Evolutionary conservation across 1,140 invertebrate species (phyloP).

Genomic region (Wasmannia auropunctata): DNA sequence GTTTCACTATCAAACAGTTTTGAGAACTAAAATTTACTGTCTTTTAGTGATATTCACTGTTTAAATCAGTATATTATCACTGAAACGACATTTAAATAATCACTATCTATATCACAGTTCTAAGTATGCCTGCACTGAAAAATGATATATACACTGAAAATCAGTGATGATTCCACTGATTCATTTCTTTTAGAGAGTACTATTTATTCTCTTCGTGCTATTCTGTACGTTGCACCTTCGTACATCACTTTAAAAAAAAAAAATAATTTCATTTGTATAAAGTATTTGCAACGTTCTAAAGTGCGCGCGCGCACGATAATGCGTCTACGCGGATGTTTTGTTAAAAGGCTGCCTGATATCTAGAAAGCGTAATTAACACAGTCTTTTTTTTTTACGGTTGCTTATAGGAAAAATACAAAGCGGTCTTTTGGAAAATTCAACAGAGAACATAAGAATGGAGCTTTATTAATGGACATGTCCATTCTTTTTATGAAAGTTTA

Average conservation of each 20-base stretch:
- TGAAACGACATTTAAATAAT: too few species aligned
- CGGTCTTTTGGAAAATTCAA: neutral
- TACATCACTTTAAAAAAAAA: neutral
- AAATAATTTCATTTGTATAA: neutral
- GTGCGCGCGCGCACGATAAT: neutral
- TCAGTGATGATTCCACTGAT: too few species aligned
- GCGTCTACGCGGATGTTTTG: neutral
- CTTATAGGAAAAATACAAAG: conserved; percentile 1
- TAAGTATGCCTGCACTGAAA: too few species aligned
- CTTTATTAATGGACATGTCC: neutral
- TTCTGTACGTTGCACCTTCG: neutral
- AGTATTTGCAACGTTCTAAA: neutral
- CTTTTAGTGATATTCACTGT: too few species aligned
- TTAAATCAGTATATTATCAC: too few species aligned
- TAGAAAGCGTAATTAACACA: neutral
- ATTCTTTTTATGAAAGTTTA: conserved; percentile 5
- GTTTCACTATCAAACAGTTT: too few species aligned
- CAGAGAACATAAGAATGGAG: neutral
- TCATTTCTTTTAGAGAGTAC: too few species aligned
- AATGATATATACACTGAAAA: too few species aligned
- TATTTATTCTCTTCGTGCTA: neutral
- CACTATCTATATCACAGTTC: too few species aligned
- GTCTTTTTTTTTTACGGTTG: too few species aligned
- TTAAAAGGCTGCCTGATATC: neutral
- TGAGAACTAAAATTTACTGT: too few species aligned